Evolutionary conservation across 1,140 invertebrate genomes (phyloP), one percentile per base, ranked within the genome.

Genomic region (Diachasma alloeum): DNA sequence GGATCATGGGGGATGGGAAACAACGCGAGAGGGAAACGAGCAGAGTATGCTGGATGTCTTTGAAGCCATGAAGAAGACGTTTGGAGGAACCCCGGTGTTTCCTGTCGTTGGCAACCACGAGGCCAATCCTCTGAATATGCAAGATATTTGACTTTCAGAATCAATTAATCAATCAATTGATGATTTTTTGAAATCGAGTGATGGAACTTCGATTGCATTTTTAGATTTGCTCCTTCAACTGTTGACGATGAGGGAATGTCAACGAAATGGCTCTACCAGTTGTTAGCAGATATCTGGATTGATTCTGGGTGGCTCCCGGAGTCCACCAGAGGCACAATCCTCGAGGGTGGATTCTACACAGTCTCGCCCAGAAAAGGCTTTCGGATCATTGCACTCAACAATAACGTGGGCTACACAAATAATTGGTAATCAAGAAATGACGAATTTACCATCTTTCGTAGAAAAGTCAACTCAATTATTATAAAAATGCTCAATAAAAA

Each of bases 21-120:
- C 95, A 19, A 92, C 93, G 0, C 87, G 91, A 48, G 87, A 92
- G 66, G 88, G 92, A 74, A 96, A 97, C 77, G 87, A 91, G 0
- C 85, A 90, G 13, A 90, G 92, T 74, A 91, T 96, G 17, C 84
- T 86, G 11, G 89, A 92, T 74, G 87, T 93, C 22, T 91, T 91
- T 39, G 78, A 90, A 5, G 87, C 92, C 72, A 88, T 97, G 17
- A 88, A 91, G 10, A 83, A 91, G 39, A 91, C 91, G 31, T 94
- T 96, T 78, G 90, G 91, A 0, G 89, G 93, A 63, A 93, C 91
- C 31, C 89, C 91, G 0, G 90, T 98, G 1, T 94, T 93, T 84
- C 93, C 94, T 3, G 91, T 93, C 63, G 86, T 98, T 59, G 97
- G 96, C 53, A 98, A 98, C 85, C 97, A 98, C 81, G 97, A 98